phyloP scores from a whole-genome alignment of 2,888 invertebrate genomes.

The Mactromeris polynyma region DNA sequence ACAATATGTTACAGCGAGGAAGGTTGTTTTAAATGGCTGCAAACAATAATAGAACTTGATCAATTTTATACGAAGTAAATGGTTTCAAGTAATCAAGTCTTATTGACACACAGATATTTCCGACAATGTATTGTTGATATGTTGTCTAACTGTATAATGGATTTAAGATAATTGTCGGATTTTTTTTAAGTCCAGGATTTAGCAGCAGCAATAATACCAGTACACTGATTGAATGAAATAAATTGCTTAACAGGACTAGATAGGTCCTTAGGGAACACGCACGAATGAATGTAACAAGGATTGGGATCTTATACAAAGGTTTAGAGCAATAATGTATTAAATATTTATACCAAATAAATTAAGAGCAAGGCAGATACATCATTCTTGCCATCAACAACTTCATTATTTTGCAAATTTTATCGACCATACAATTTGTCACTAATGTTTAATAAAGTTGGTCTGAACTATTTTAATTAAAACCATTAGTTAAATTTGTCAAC shows the following conservation, averaged over 20 bases:
- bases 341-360: not conserved
- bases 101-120: not conserved
- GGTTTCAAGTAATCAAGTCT: constrained; percentile 10
- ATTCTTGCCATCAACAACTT: not conserved
- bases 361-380: not conserved
- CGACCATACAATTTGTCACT: no score
- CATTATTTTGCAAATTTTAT: not conserved
- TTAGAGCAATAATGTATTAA: constrained; percentile 5
- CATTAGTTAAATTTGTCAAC: not conserved
- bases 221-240: constrained; percentile 5
- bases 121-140: not conserved
- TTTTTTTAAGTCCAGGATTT: constrained; percentile 2
- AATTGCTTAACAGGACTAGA: constrained; percentile 12
- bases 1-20: constrained; percentile 44
- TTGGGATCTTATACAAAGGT: not conserved
- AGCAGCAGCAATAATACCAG: not conserved
- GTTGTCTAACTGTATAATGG: not conserved
- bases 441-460: not conserved
- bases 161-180: constrained; percentile 12
- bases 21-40: constrained; percentile 34
- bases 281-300: not conserved
- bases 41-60: constrained; percentile 6
- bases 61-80: constrained; percentile 19
- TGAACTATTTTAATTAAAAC: not conserved
- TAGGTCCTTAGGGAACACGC: not conserved